Evolutionary conservation across 2,797 vertebrate genomes (phyloP), one percentile per base, ranked within the genome.

Genomic region (Thripadectes ignobilis): DNA sequence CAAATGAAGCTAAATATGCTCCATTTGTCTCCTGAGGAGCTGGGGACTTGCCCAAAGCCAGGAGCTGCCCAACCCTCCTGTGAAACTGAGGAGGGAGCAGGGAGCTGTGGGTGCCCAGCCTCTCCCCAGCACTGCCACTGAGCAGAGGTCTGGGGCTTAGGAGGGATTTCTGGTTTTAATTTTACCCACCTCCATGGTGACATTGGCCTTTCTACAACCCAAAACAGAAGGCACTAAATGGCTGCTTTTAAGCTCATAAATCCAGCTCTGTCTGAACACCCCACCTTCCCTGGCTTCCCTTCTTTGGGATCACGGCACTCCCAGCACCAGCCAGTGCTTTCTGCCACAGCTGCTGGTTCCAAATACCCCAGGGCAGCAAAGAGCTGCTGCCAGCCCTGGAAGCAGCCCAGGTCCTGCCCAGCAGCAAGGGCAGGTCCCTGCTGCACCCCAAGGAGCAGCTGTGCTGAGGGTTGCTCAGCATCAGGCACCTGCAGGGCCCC

Each of bases 181-280:
- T 95, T 92, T 92, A 39, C 71, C 88, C 90, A 95, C 93, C 94
- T 93, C 92, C 92, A 58, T 8, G 68, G 86, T 85, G 90, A 89
- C 96, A 95, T 94, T 95, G 96, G 92, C 93, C 94, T 93, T 93
- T 92, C 88, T 82, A 89, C 91, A 93, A 92, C 95, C 91, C 61
- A 72, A 87, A 95, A 93, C 38, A 93, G 65, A 91, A 85, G 91
- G 2, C 69, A 68, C 91, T 87, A 67, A 91, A 92, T 79, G 88
- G 91, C 78, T 95, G 88, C 61, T 91, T 87, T 74, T 87, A 95
- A 92, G 92, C 93, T 80, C 61, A 12, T 85, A 96, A 97, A 92
- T 85, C 88, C 85, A 89, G 19, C 63, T 52, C 63, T 26, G 21
- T 49, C 74, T 49, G 67, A 90, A 52, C 16, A 63, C 10, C 46